These are phyloP conservation scores for Cisticola juncidis DNA, from an alignment of 2,113 vertebrate genomes.

Conservation along the genomic window DNA sequence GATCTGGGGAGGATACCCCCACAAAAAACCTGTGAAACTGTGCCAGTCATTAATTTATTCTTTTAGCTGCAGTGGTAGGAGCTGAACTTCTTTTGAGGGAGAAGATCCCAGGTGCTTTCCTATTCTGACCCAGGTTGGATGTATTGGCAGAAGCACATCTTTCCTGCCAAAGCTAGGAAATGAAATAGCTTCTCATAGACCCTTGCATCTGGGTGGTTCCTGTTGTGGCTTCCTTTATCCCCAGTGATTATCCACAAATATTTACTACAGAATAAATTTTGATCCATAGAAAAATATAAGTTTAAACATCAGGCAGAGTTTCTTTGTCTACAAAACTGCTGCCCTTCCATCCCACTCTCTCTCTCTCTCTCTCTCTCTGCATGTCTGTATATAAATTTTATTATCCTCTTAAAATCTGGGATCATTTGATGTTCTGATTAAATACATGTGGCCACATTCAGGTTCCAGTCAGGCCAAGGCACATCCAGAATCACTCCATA, in stretches of 20 bases:
- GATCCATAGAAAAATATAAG: background rate
- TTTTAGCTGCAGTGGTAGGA: background rate
- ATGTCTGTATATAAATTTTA: background rate
- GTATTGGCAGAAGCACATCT: background rate
- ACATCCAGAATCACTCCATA: conserved; percentile 21
- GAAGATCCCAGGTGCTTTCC: background rate
- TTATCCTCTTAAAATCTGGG: background rate
- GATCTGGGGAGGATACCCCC: background rate
- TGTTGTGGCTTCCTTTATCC: background rate
- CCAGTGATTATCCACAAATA: background rate
- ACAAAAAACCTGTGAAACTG: background rate
- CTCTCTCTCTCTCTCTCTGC: background rate
- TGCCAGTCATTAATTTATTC: background rate
- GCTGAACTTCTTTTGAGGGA: background rate
- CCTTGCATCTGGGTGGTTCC: background rate
- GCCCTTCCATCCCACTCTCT: background rate
- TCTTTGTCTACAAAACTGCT: background rate
- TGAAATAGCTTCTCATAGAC: background rate
- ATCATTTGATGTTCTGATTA: conserved; percentile 19
- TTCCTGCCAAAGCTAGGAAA: background rate
- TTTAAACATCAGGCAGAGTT: background rate
- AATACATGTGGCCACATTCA: background rate
- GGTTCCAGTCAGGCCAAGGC: conserved; percentile 19
- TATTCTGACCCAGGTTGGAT: background rate
- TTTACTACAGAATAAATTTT: background rate